Evolutionary conservation across 2,888 invertebrate species (phyloP), one percentile per base, ranked within the genome.

Genomic region (Mythimna lalbum): DNA sequence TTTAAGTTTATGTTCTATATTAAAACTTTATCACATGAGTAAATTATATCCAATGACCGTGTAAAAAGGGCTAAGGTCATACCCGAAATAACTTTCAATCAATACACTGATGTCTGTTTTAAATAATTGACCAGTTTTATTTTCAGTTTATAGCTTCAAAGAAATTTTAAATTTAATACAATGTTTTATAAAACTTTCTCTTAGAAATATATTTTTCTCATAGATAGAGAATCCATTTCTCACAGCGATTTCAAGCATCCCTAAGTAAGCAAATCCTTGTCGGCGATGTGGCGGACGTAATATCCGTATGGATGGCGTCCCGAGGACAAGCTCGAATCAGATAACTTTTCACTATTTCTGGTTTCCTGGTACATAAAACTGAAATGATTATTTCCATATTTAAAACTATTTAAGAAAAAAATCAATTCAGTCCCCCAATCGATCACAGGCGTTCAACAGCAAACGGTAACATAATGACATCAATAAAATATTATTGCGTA

Each of bases 401-500:
- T n/a, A n/a, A n/a, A n/a, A n/a, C 39, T 43, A 43, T 43, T 43
- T 43, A 43, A 43, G 43, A 19, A 39, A 17, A 3, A 7, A 56
- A 63, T n/a, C 12, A 21, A 21, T 61, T 47, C 17, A 50, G n/a
- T 47, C 19, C 43, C 57, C 21, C 19, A 72, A 82, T 62, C 21
- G 61, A 69, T n/a, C 72, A 63, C 50, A 33, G n/a, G 12, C 69
- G 12, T 31, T 43, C 62, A 39, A 73, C 50, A 21, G 52, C 60
- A 64, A 64, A 60, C 57, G 53, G 73, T 69, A 33, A 33, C 33
- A 7, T 33, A 81, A 81, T 73, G 60, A 59, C 66, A 19, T 43
- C 57, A 59, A 71, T 84, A 76, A 78, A 81, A 78, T 81, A 82
- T 81, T 66, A 84, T 65, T 61, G 73, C 73, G 63, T 65, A 64